Conservation (phyloP, 2,888 invertebrate species). For the Laothoe populi region DNA sequence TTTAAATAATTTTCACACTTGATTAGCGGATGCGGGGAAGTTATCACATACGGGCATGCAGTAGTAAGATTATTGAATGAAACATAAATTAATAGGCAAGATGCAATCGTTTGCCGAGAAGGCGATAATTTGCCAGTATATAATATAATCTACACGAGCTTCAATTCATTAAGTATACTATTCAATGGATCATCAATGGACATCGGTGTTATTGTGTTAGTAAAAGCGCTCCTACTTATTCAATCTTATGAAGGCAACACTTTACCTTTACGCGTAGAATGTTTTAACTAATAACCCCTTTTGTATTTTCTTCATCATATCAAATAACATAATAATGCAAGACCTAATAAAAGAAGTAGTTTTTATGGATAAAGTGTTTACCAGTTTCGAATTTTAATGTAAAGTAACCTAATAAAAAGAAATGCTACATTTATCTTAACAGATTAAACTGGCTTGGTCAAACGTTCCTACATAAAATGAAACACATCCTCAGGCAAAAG, state of each 20-base stretch:
- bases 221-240: no score
- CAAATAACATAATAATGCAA: no score
- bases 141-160: background rate
- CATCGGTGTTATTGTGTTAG: background rate
- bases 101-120: conserved; percentile 24
- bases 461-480: conserved; percentile 35
- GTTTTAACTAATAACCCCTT: no score
- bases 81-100: conserved; percentile 27
- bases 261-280: no score
- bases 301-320: no score
- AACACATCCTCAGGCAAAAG: conserved; percentile 48
- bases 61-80: conserved; percentile 15
- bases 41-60: conserved; percentile 42
- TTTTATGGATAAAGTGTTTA: no score
- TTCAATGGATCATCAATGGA: background rate
- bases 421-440: background rate
- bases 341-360: no score
- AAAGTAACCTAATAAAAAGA: no score
- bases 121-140: background rate
- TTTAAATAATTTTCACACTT: conserved; percentile 57
- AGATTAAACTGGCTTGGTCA: background rate
- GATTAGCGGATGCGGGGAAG: conserved; percentile 57
- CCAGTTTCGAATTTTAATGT: no score
- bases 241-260: no score
- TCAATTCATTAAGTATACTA: background rate